Base-by-base conservation (phyloP, 1,140 invertebrate genomes). In the Lepidurus arcticus region DNA sequence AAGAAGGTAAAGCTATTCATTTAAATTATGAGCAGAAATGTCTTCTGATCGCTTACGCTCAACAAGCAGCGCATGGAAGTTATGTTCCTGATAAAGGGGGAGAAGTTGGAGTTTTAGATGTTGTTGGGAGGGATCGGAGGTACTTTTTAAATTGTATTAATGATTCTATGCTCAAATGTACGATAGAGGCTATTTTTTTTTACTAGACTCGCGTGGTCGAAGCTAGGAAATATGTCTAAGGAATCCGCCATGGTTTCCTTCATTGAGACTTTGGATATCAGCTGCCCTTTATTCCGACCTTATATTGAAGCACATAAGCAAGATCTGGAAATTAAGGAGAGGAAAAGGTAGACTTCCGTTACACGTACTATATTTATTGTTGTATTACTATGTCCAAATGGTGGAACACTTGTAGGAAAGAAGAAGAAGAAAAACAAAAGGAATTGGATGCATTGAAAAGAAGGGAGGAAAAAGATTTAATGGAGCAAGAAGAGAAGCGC, bases 1-100 rank as follows among this genome's bases (percentile, higher is more conserved):
- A 98, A 88, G 93, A 96, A 87, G 96, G 96, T 10, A 98, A 96
- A 86, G 95, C 96, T 76, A 88, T 98, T 45, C 94, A 97, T 83
- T 88, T 98, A 75, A 94, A 93, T 45, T 99, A 98, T 85, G 92
- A 96, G 85, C 95, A 98, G 83, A 94, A 96, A 85, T 85, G 97
- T 24, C 92, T 93, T 84, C 85, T 98, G 79, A 92, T 98, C 11
- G 96, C 96, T 2, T 93, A 94, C 82, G 95, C 92, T 8, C 94
- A 97, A 83, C 96, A 98, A 89, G 93, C 93, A 7, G 88, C 88
- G 9, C 91, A 96, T 86, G 97, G 97, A 7, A 92, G 94, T 80
- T 95, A 92, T 82, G 87, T 90, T 81, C 85, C 89, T 53, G 88
- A 91, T 79, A 92, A 91, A 80, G 90, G 91, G 10, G 91, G 93